Evolutionary conservation across 2,113 vertebrate genomes (phyloP).

Genomic region (Spilogale gracilis): DNA sequence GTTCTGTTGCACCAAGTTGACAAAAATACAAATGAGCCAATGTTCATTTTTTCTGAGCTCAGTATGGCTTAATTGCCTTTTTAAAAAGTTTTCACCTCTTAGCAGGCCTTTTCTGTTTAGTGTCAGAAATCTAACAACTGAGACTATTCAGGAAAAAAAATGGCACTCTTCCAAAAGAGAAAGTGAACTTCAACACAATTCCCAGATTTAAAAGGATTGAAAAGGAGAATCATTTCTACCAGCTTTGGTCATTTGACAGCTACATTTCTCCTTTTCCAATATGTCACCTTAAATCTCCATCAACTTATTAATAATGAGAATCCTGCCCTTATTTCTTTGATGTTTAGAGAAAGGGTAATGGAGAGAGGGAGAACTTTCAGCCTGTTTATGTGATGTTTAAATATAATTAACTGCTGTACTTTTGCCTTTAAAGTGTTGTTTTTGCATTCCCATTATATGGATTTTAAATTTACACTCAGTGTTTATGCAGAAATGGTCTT

Average conservation of each 20-base stretch:
- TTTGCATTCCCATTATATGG: constrained; percentile 68
- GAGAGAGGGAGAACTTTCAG: neutral
- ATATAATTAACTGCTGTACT: constrained; percentile 40
- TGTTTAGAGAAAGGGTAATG: neutral
- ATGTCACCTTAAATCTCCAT: constrained; percentile 63
- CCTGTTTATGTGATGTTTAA: constrained; percentile 71
- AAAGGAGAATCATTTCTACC: constrained; percentile 70
- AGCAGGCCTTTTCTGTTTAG: constrained; percentile 42
- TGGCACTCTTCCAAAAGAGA: constrained; percentile 71
- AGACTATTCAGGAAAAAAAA: constrained; percentile 47
- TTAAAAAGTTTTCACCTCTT: constrained; percentile 42
- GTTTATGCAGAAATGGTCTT: constrained; percentile 74
- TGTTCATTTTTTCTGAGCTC: neutral
- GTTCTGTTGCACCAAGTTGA: constrained; percentile 55
- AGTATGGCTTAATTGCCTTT: constrained; percentile 69
- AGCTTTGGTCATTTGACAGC: constrained; percentile 72
- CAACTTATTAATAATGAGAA: constrained; percentile 60
- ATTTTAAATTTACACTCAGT: constrained; percentile 81
- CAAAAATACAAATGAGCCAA: constrained; percentile 45
- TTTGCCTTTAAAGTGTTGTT: constrained; percentile 66
- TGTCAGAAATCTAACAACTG: constrained; percentile 51
- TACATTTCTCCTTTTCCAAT: constrained; percentile 59
- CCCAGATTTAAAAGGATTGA: constrained; percentile 63
- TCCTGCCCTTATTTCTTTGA: constrained; percentile 53
- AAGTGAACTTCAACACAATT: constrained; percentile 71